Base-by-base conservation (phyloP, 1,140 invertebrate genomes). In the Pseudomyrmex concolor region DNA sequence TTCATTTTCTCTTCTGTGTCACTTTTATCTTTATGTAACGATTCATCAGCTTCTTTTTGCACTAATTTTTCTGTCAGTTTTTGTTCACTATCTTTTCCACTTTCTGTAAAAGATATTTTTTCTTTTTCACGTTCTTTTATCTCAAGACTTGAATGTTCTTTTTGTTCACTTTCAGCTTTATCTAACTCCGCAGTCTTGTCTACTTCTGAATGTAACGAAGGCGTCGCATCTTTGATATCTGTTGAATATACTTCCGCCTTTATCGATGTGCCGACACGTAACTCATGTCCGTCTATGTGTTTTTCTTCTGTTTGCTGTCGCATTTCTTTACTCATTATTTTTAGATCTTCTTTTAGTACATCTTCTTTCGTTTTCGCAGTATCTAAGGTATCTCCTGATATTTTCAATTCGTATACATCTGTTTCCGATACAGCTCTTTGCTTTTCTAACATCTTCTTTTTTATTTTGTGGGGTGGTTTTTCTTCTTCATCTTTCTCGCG, bases 171-270 rank as follows among this genome's bases (percentile, higher is more conserved):
- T 43, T 55, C 71, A 19, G n/a, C 12, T 25, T 22, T 57, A 48
- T 19, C 1, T 5, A 45, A 62, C 60, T 86, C 51, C 62, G n/a
- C n/a, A 15, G 62, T 50, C 67, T 22, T 13, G 22, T 85, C 50
- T 59, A 71, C 3, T 50, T 63, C 15, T 54, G 50, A 1, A 45
- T 68, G 59, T 22, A 73, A 66, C 5, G 54, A 54, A 55, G 77
- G 71, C 22, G 62, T 9, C 22, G 62, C 5, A 12, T 82, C 55
- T 72, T 70, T 34, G 17, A 82, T 22, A 2, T 82, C 55, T 19
- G 50, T 62, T 51, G 8, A 17, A 62, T 81, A 70, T 63, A 84
- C 17, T n/a, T 84, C 19, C 17, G 50, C 50, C 10, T 74, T 19
- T 3, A 51, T 19, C 66, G 12, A 5, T 48, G 19, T 22, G 34